Evolutionary conservation across 2,113 vertebrate species (phyloP), one percentile per base, ranked within the genome.

Genomic region (Petromus typicus): DNA sequence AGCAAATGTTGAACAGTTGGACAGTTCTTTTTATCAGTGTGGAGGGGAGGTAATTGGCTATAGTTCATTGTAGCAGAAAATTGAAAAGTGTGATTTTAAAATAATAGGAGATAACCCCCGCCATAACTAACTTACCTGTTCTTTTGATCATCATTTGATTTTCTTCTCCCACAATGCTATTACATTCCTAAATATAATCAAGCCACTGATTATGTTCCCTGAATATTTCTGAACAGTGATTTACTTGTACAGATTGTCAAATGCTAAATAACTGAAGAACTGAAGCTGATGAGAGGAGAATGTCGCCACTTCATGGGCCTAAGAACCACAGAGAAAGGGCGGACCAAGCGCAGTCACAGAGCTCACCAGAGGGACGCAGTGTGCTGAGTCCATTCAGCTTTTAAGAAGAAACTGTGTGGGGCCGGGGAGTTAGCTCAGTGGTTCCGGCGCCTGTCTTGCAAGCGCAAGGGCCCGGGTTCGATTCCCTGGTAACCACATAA

Each of bases 1-100:
- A 98, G 97, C 98, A 98, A 98, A 98, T 98, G 97, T 96, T 98
- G 97, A 98, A 95, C 96, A 97, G 95, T 97, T 96, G 97, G 97
- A 97, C 97, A 98, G 97, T 92, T 96, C 92, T 98, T 97, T 97
- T 93, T 98, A 96, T 91, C 82, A 90, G 87, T 67, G 96, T 94
- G 97, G 95, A 96, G 96, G 97, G 80, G 80, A 96, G 97, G 97
- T 98, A 98, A 98, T 98, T 98, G 97, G 86, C 91, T 97, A 79
- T 94, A 96, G 83, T 90, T 97, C 82, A n/a, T 97, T 97, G 96
- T 96, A 90, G 64, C 94, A 79, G 89, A 91, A 98, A 96, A 93
- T 95, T 97, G 87, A 96, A 95, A 98, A 97, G 89, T 83, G 69
- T 95, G 85, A 95, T 97, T 93, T 93, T 89, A 89, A 94, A 95